These are phyloP conservation scores for Phalacrocorax aristotelis DNA, from an alignment of 2,113 vertebrate genomes.

Conservation along the genomic window DNA sequence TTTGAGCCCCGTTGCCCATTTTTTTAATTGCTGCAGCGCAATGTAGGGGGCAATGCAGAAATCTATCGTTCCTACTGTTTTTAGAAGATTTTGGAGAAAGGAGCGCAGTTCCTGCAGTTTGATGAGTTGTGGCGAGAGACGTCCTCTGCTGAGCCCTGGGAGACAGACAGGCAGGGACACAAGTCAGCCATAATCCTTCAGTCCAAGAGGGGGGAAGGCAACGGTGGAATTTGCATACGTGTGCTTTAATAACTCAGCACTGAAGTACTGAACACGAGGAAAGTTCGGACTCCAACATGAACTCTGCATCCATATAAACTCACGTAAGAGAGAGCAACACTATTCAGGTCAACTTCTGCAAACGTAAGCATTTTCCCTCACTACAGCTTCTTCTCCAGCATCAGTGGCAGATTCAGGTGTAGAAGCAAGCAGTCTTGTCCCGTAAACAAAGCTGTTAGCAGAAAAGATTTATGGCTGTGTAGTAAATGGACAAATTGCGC, in stretches of 20 bases:
- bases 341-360: neutral
- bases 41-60: neutral
- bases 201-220: neutral
- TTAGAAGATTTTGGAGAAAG: neutral
- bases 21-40: neutral
- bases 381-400: neutral
- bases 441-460: neutral
- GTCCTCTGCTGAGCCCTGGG: neutral
- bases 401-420: neutral
- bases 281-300: neutral
- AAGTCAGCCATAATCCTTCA: neutral
- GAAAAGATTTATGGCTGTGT: neutral
- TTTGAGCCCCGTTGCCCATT: neutral
- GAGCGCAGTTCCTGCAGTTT: neutral
- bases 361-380: neutral
- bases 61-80: neutral
- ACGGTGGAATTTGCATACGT: neutral
- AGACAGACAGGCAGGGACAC: neutral
- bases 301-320: neutral
- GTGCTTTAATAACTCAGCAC: neutral
- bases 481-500: neutral
- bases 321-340: accelerated
- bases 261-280: neutral
- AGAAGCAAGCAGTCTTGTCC: neutral
- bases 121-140: neutral